A percentile compares a stretch with the other conserved stretches of the same genome.
Conservation (phyloP, 1,140 invertebrate species). For the Neelides sp. region DNA sequence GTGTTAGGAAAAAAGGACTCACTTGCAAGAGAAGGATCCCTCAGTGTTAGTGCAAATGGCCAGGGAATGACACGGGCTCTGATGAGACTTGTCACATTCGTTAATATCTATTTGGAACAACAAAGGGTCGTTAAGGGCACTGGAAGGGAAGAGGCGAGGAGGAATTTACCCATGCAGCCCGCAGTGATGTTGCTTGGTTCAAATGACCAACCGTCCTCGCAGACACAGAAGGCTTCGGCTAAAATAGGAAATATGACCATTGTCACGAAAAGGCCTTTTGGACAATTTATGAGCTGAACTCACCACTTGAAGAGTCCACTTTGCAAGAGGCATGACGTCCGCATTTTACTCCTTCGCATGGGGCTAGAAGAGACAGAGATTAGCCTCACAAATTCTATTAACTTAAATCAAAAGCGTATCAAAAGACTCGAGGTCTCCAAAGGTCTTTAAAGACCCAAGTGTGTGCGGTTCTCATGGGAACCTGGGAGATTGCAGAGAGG, state of each 20-base stretch:
- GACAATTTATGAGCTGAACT: too few relatives aligned
- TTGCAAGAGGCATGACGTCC: slow-evolving; percentile 78
- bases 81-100: slow-evolving; percentile 69
- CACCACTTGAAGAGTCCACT: too few relatives aligned
- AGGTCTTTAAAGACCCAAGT: too few relatives aligned
- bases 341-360: slow-evolving; percentile 80
- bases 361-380: slow-evolving; percentile 46
- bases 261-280: too few relatives aligned
- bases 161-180: slow-evolving; percentile 67
- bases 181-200: slow-evolving; percentile 74
- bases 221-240: slow-evolving; percentile 82
- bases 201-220: slow-evolving; percentile 84
- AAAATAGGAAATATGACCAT: too few relatives aligned
- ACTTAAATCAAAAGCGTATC: neutral
- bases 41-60: slow-evolving; percentile 68
- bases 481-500: too few relatives aligned
- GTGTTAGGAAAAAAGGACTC: too few relatives aligned
- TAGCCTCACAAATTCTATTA: neutral
- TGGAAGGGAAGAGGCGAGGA: too few relatives aligned
- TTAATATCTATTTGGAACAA: slow-evolving; percentile 55
- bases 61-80: slow-evolving; percentile 67
- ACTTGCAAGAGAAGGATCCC: slow-evolving; percentile 63
- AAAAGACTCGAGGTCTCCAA: too few relatives aligned
- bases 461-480: too few relatives aligned
- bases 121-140: neutral